These are phyloP conservation scores for Drosophila histrio DNA, from an alignment of 2,888 invertebrate species.

Conservation along the genomic window DNA sequence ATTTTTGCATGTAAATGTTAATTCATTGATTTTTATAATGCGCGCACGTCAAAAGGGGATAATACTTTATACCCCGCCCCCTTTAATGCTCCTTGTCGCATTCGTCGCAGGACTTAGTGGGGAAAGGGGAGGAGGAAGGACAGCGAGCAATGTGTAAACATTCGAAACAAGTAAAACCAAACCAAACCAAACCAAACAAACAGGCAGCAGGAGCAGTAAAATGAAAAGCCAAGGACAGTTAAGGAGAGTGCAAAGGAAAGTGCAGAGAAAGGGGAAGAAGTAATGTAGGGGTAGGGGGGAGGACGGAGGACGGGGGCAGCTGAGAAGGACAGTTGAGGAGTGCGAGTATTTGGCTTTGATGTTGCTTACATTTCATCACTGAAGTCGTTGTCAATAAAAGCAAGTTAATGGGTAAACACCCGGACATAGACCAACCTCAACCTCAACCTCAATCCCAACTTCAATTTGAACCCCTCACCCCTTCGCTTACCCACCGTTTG, in stretches of 20 bases:
- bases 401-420: slow-evolving; percentile 71
- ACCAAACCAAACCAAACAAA: slow-evolving; percentile 14
- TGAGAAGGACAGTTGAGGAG: slow-evolving; percentile 33
- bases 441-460: background rate
- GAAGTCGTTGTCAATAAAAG: slow-evolving; percentile 71
- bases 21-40: slow-evolving; percentile 79
- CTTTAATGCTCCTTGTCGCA: slow-evolving; percentile 42
- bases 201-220: slow-evolving; percentile 13
- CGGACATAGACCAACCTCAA: background rate
- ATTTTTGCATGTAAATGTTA: slow-evolving; percentile 76
- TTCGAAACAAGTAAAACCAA: slow-evolving; percentile 39
- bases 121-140: background rate
- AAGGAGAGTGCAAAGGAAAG: slow-evolving; percentile 9
- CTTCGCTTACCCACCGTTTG: background rate
- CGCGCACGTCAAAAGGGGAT: slow-evolving; percentile 68
- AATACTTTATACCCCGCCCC: slow-evolving; percentile 8
- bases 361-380: slow-evolving; percentile 78
- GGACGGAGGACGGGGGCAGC: background rate
- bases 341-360: slow-evolving; percentile 70
- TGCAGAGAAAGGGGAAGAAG: background rate
- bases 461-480: background rate
- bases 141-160: slow-evolving; percentile 39
- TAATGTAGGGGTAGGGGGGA: background rate
- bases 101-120: slow-evolving; percentile 47
- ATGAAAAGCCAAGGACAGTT: slow-evolving; percentile 25